Evolutionary conservation across 2,797 vertebrate genomes (phyloP).

Genomic region (Siniperca scherzeri): DNA sequence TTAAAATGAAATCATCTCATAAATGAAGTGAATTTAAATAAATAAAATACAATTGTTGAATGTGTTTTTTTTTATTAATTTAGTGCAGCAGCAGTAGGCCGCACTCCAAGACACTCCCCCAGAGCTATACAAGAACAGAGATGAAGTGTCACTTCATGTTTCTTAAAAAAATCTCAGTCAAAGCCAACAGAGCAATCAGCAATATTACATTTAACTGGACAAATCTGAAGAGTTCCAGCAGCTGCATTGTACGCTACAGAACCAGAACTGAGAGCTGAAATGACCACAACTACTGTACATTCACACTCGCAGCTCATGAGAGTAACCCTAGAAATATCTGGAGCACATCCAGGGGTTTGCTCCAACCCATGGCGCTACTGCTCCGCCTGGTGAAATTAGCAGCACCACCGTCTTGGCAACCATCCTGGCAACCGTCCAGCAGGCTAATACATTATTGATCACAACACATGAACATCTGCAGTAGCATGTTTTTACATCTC

Average conservation of each 20-base stretch:
- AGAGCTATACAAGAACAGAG: not conserved
- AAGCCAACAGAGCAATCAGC: slow-evolving; percentile 1
- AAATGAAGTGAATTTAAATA: slow-evolving; percentile 27
- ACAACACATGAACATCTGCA: slow-evolving; percentile 58
- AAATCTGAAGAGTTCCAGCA: slow-evolving; percentile 2
- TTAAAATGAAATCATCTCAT: slow-evolving; percentile 23
- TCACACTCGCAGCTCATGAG: slow-evolving; percentile 1
- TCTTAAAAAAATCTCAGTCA: not conserved
- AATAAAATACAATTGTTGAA: slow-evolving; percentile 3
- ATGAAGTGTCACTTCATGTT: not conserved
- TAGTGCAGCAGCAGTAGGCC: slow-evolving; percentile 7
- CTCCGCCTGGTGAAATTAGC: slow-evolving; percentile 51
- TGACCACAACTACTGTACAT: not conserved
- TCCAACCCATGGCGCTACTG: slow-evolving; percentile 19
- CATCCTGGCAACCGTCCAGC: slow-evolving; percentile 45
- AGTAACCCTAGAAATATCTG: not conserved
- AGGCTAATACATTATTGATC: slow-evolving; percentile 71
- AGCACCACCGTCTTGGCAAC: not conserved
- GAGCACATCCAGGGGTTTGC: slow-evolving; percentile 6
- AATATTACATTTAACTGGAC: not conserved
- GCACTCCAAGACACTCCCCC: not conserved
- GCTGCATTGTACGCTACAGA: not conserved
- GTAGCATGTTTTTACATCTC: slow-evolving; percentile 1
- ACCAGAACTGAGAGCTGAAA: not conserved
- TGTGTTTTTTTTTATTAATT: slow-evolving; percentile 26